Evolutionary conservation across 2,888 invertebrate genomes (phyloP).

Genomic region (Mimumesa dahlbomi): DNA sequence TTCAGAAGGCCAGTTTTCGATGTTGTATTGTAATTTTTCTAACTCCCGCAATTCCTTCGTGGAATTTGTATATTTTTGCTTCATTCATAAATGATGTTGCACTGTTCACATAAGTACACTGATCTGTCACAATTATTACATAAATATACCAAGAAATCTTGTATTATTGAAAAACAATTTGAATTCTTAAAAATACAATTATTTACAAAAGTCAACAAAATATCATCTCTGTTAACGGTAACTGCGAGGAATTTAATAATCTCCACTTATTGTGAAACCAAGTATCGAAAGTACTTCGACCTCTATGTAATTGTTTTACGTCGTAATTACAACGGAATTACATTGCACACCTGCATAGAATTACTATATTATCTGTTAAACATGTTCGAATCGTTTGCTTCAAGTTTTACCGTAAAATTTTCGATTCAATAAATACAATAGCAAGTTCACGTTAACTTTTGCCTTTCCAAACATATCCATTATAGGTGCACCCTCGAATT

Average conservation of each 20-base stretch:
- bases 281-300: too few relatives aligned
- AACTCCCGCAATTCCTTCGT: conserved; percentile 10
- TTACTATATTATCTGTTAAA: conserved; percentile 10
- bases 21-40: conserved; percentile 10
- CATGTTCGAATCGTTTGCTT: conserved; percentile 9
- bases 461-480: conserved; percentile 91
- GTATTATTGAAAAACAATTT: conserved; percentile 64
- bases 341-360: conserved; percentile 40
- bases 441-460: conserved; percentile 88
- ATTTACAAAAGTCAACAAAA: conserved; percentile 57
- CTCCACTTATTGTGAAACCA: too few relatives aligned
- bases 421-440: conserved; percentile 87
- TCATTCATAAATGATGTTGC: conserved; percentile 38
- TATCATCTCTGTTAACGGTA: conserved; percentile 7
- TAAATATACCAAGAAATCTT: conserved; percentile 59
- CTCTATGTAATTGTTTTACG: too few relatives aligned
- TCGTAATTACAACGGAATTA: conserved; percentile 23
- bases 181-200: conserved; percentile 58
- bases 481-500: conserved; percentile 88
- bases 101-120: conserved; percentile 45
- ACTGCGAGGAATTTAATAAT: conserved; percentile 5
- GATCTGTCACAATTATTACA: conserved; percentile 43
- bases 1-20: conserved; percentile 1
- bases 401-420: conserved; percentile 87
- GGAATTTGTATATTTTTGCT: conserved; percentile 25